Percentiles rank a stretch among this genome's conserved stretches.
These are phyloP conservation scores for Trichopoda pennipes DNA, from an alignment of 2,888 invertebrate species.

Conservation along the genomic window DNA sequence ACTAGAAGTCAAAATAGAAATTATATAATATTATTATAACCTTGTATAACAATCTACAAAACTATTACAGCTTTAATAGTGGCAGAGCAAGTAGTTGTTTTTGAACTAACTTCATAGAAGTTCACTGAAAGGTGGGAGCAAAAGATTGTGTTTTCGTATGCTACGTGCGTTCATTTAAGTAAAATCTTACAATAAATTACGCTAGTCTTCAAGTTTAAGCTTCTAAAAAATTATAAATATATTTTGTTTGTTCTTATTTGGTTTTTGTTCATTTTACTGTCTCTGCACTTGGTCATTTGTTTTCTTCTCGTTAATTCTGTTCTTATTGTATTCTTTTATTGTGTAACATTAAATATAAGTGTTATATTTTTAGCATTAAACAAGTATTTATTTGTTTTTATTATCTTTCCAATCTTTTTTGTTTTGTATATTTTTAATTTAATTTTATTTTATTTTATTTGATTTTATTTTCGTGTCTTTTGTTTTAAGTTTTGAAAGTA, in stretches of 20 bases:
- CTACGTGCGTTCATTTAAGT: slow-evolving; percentile 63
- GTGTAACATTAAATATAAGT: slow-evolving; percentile 41
- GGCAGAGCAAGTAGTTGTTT: too few species aligned
- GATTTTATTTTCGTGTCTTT: too few species aligned
- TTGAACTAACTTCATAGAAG: background rate
- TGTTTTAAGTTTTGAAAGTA: background rate
- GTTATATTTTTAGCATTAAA: slow-evolving; percentile 40
- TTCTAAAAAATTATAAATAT: too few species aligned
- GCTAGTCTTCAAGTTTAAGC: slow-evolving; percentile 57
- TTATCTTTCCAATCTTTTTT: slow-evolving; percentile 12
- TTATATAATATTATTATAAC: too few species aligned
- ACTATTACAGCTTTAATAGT: too few species aligned
- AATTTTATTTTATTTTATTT: background rate
- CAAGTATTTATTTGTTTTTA: slow-evolving; percentile 49
- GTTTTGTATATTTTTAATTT: slow-evolving; percentile 8
- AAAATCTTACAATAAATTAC: slow-evolving; percentile 67
- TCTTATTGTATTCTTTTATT: slow-evolving; percentile 26
- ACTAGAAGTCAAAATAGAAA: too few species aligned
- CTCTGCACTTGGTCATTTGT: slow-evolving; percentile 21
- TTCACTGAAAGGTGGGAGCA: background rate
- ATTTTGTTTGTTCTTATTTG: slow-evolving; percentile 25
- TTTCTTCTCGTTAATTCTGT: slow-evolving; percentile 37
- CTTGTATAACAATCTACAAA: too few species aligned
- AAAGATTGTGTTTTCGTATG: slow-evolving; percentile 20
- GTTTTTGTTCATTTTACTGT: slow-evolving; percentile 3